Evolutionary conservation across 2,113 vertebrate genomes (phyloP).

Genomic region (Oryzias javanicus): DNA sequence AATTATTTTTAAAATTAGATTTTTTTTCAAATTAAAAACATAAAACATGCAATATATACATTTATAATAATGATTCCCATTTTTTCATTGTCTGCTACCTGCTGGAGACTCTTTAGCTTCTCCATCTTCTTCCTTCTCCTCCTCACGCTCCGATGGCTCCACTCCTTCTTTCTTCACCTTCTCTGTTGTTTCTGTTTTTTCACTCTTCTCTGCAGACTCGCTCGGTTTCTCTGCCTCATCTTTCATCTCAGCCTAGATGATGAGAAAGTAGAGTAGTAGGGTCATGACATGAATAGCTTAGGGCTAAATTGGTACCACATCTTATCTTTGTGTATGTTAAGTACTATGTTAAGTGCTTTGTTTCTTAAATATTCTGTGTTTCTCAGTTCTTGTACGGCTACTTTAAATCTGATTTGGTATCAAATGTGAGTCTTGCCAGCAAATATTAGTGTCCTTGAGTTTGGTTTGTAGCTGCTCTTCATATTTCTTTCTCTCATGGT

Average conservation of each 20-base stretch:
- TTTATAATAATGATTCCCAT: neutral
- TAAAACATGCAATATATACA: neutral
- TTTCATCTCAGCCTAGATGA: constrained; percentile 83
- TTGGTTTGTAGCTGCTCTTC: no score
- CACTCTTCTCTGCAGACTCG: constrained; percentile 84
- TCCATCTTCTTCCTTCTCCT: constrained; percentile 64
- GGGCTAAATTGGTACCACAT: no score
- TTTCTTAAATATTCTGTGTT: no score
- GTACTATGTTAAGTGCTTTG: neutral
- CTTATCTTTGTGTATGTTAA: no score
- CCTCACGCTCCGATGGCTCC: constrained; percentile 61
- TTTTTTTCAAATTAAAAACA: neutral
- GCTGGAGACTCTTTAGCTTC: constrained; percentile 60
- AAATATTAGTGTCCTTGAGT: no score
- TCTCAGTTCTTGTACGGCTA: no score
- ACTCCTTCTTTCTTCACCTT: constrained; percentile 72
- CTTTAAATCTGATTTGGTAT: no score
- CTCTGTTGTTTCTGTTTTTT: constrained; percentile 68
- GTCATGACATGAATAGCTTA: no score
- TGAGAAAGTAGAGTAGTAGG: neutral
- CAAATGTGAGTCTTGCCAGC: no score
- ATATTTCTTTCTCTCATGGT: no score
- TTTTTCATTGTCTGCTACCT: constrained; percentile 31
- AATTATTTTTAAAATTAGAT: neutral
- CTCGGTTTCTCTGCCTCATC: constrained; percentile 79